These are phyloP conservation scores for Aleadryas rufinucha DNA, from an alignment of 2,113 vertebrate species.

Conservation along the genomic window DNA sequence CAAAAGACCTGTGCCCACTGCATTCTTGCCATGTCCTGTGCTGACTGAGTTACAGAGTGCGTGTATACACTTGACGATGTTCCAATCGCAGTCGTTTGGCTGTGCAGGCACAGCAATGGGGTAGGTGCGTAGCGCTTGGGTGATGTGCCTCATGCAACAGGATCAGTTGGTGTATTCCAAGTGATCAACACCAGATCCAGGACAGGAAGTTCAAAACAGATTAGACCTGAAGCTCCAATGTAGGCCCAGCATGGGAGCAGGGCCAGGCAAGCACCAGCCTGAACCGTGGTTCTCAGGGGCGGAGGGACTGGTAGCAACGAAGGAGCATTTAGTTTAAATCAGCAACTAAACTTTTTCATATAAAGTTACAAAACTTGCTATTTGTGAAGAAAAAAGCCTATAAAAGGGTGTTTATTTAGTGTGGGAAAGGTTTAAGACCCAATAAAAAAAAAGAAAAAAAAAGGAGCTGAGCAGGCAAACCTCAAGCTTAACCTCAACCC, in stretches of 20 bases:
- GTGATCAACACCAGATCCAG: neutral
- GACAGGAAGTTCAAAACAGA: neutral
- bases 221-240: neutral
- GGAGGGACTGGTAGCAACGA: neutral
- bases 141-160: too few species aligned
- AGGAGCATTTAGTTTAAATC: neutral
- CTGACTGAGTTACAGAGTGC: neutral
- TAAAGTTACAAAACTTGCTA: conserved; percentile 1
- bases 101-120: rapidly evolving
- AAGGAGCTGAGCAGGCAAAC: conserved; percentile 46
- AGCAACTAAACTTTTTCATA: conserved; percentile 7
- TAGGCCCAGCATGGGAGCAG: too few species aligned
- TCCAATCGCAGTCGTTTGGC: rapidly evolving
- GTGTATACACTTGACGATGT: rapidly evolving
- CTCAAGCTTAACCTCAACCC: conserved; percentile 39
- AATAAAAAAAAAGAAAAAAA: conserved; percentile 1
- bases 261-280: neutral
- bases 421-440: conserved; percentile 51
- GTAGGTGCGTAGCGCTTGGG: rapidly evolving
- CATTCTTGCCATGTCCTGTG: neutral
- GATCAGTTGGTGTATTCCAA: neutral
- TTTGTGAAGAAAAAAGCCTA: conserved; percentile 5
- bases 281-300: rapidly evolving
- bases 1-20: neutral
- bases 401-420: conserved; percentile 54